A percentile compares a stretch with the other conserved stretches of the same genome.
These are phyloP conservation scores for Helicorthomorpha holstii DNA, from an alignment of 1,140 invertebrate species.

Conservation along the genomic window DNA sequence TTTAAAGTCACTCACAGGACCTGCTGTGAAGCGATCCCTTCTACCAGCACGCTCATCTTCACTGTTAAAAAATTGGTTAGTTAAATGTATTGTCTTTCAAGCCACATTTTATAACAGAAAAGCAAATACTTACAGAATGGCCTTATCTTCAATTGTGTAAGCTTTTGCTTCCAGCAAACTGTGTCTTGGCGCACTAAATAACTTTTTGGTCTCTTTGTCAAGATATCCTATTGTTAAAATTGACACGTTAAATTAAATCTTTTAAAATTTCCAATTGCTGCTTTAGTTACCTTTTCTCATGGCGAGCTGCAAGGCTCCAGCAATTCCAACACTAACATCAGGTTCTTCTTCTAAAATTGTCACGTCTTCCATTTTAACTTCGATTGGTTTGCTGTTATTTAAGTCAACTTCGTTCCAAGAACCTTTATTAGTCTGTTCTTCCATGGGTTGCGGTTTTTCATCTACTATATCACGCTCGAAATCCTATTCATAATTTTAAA, in stretches of 20 bases:
- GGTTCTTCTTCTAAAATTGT: conserved; percentile 85
- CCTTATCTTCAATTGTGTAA: conserved; percentile 96
- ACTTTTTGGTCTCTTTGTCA: conserved; percentile 53
- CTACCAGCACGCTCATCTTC: conserved; percentile 67
- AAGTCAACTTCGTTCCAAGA: conserved; percentile 56
- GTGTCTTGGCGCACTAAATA: conserved; percentile 51
- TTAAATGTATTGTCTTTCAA: neutral
- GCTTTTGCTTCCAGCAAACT: conserved; percentile 57
- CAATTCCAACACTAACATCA: conserved; percentile 77
- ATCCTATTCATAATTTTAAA: too few relatives aligned
- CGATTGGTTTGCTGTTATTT: conserved; percentile 26
- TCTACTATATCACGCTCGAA: neutral
- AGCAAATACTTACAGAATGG: conserved; percentile 40
- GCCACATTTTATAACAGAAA: neutral
- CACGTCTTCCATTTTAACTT: conserved; percentile 16
- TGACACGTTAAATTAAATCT: neutral
- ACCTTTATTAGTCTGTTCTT: conserved; percentile 31
- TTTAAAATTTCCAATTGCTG: too few relatives aligned
- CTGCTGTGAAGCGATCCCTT: conserved; percentile 54
- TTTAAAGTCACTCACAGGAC: conserved; percentile 78
- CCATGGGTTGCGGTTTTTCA: conserved; percentile 16
- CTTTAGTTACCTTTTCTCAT: conserved; percentile 62
- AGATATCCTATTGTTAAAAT: conserved; percentile 43
- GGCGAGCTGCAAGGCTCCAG: conserved; percentile 76
- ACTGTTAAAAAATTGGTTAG: conserved; percentile 24